These are phyloP conservation scores for Eidolon dupreanum DNA, from an alignment of 2,797 vertebrate species.

Conservation along the genomic window DNA sequence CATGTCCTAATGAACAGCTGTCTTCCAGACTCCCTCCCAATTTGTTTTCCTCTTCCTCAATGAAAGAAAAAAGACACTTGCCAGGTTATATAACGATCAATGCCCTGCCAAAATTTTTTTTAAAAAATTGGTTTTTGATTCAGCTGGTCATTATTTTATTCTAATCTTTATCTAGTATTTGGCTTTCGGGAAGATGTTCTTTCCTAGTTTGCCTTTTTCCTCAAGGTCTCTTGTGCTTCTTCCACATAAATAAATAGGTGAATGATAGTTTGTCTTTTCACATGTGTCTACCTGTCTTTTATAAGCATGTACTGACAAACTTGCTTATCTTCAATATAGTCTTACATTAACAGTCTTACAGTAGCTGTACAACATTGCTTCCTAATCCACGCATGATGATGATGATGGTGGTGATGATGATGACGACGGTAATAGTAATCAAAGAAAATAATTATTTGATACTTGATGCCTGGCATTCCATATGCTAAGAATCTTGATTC, in stretches of 20 bases:
- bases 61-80: conserved; percentile 15
- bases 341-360: background rate
- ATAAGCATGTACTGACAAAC: background rate
- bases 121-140: background rate
- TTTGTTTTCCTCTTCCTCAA: conserved; percentile 54
- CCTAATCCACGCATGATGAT: background rate
- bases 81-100: background rate
- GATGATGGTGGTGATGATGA: background rate
- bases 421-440: rapidly evolving
- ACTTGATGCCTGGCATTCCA: background rate
- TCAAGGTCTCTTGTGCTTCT: background rate
- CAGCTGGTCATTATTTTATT: background rate
- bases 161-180: background rate
- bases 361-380: background rate
- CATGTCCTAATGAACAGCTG: conserved; percentile 57
- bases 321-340: background rate
- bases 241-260: background rate
- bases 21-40: conserved; percentile 24
- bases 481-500: background rate
- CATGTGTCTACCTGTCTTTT: background rate
- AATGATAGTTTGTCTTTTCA: background rate
- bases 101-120: background rate
- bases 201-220: background rate
- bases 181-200: background rate
- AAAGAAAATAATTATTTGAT: background rate